phyloP scores from a whole-genome alignment of 2,888 invertebrate species.

The Cerastis leucographa region DNA sequence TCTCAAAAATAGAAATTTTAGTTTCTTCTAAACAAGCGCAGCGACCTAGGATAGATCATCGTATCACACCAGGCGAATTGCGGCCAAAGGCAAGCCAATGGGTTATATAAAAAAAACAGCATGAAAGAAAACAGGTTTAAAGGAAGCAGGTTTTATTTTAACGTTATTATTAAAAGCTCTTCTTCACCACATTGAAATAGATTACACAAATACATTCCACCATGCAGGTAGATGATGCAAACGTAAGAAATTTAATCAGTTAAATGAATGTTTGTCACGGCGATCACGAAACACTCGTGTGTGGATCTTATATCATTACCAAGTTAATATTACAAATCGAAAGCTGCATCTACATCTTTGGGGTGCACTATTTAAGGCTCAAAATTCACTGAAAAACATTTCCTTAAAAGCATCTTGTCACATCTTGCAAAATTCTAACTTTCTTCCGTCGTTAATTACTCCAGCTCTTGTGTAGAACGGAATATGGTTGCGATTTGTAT shows the following conservation, averaged over 20 bases:
- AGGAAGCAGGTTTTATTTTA: neutral
- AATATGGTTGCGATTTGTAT: slow-evolving; percentile 33
- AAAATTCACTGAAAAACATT: slow-evolving; percentile 55
- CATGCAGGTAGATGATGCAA: slow-evolving; percentile 60
- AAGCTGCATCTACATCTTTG: slow-evolving; percentile 38
- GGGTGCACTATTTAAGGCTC: slow-evolving; percentile 10
- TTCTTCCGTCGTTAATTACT: slow-evolving; percentile 14
- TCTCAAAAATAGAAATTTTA: too few relatives aligned
- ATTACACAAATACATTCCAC: slow-evolving; percentile 28
- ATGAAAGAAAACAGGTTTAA: neutral
- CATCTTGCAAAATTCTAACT: slow-evolving; percentile 32
- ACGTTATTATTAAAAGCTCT: neutral
- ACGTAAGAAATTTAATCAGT: slow-evolving; percentile 71
- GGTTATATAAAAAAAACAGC: too few relatives aligned
- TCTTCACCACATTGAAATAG: slow-evolving; percentile 2
- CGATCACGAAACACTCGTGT: slow-evolving; percentile 78
- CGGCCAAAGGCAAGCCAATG: too few relatives aligned
- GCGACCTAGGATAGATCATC: too few relatives aligned
- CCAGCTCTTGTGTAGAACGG: fast-evolving
- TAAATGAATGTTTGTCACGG: slow-evolving; percentile 80
- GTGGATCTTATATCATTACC: slow-evolving; percentile 73
- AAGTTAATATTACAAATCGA: slow-evolving; percentile 33
- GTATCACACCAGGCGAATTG: too few relatives aligned
- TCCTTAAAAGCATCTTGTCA: slow-evolving; percentile 62
- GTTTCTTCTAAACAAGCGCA: too few relatives aligned